Evolutionary conservation across 2,113 vertebrate genomes (phyloP).

Genomic region (Phyllostomus hastatus): DNA sequence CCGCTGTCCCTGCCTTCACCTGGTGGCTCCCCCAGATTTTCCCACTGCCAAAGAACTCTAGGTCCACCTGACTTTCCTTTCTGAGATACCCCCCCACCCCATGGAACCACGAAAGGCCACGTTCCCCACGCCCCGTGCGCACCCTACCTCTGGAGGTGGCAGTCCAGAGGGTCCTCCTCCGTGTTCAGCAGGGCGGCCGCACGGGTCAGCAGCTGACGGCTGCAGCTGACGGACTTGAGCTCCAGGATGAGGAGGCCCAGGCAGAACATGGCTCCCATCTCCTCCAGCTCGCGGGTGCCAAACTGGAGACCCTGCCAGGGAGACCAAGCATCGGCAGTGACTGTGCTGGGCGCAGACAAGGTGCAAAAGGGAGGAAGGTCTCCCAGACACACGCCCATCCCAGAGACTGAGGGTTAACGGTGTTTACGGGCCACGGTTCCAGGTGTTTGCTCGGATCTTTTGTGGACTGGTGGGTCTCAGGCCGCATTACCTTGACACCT

Average conservation of each 20-base stretch:
- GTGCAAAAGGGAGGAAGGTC: background rate
- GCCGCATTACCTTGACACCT: fast-evolving
- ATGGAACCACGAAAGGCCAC: background rate
- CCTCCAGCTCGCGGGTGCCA: conserved; percentile 90
- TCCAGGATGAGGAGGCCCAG: conserved; percentile 89
- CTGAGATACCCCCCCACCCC: background rate
- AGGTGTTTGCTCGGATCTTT: background rate
- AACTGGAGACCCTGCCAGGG: conserved; percentile 88
- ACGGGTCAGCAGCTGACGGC: conserved; percentile 78
- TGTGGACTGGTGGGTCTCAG: background rate
- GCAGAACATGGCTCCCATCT: conserved; percentile 94
- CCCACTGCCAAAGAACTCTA: background rate
- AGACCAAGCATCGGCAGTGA: conserved; percentile 18
- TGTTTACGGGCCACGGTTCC: background rate
- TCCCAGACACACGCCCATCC: background rate
- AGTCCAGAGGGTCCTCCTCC: conserved; percentile 82
- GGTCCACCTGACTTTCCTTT: background rate
- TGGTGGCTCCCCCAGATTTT: background rate
- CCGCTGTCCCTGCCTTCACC: background rate
- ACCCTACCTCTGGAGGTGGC: conserved; percentile 79
- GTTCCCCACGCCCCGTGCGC: fast-evolving
- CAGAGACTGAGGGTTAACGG: background rate
- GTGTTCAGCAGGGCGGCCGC: conserved; percentile 78
- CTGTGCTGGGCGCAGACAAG: background rate
- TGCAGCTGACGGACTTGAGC: conserved; percentile 82